Evolutionary conservation across 2,113 vertebrate species (phyloP).

Genomic region (Epinephelus lanceolatus): DNA sequence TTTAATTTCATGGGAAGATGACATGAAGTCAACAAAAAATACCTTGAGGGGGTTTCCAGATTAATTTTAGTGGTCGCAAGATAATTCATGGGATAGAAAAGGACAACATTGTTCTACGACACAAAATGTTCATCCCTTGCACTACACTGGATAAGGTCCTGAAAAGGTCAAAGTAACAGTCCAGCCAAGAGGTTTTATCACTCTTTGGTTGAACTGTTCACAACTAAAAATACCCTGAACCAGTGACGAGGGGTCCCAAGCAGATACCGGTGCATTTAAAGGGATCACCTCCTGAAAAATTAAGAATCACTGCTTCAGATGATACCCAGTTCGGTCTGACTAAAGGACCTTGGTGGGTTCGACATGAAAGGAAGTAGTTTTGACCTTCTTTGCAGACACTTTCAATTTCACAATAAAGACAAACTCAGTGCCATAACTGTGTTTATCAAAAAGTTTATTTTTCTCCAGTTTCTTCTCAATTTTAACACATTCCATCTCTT

Average conservation of each 20-base stretch:
- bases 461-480: constrained; percentile 27
- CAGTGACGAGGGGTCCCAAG: neutral
- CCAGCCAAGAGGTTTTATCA: neutral
- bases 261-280: neutral
- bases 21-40: neutral
- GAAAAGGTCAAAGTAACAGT: neutral
- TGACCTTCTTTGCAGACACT: neutral
- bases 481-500: constrained; percentile 1
- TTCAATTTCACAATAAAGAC: constrained; percentile 15
- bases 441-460: constrained; percentile 51
- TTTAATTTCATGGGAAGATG: neutral
- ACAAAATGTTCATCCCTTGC: neutral
- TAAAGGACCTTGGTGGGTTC: neutral
- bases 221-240: neutral
- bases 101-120: neutral
- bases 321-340: neutral
- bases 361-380: neutral
- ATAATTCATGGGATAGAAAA: neutral
- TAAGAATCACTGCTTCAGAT: neutral
- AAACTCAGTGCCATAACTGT: neutral
- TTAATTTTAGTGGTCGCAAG: neutral
- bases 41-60: neutral
- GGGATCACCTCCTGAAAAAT: neutral
- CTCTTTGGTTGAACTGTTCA: neutral
- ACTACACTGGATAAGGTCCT: neutral